Base-by-base conservation (phyloP, 1,140 invertebrate genomes). In the Formica exsecta region DNA sequence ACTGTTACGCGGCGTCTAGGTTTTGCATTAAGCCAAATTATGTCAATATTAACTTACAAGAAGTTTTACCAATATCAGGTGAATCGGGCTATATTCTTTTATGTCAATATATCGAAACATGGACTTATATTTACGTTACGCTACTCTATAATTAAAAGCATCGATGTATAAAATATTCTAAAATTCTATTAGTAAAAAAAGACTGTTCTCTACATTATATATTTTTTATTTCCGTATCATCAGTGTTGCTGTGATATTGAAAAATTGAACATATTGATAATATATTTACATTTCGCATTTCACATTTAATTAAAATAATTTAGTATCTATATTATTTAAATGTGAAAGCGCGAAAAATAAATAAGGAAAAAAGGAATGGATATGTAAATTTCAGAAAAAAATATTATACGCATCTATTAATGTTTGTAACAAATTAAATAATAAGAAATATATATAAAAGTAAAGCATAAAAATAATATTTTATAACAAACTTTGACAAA, bases 1-100 rank as follows among this genome's bases (percentile, higher is more conserved):
- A 80, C 64, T 83, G 79, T 74, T 83, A 74, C 13, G 54, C 54
- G 54, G 51, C 25, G 19, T 83, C 79, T 83, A 48, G 36, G 57
- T 70, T 83, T 83, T 83, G 68, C 79, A 83, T 83, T 83, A 83
- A 73, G 68, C 79, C 51, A 83, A 83, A 83, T 83, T 83, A 83
- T 74, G 68, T 83, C 79, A 83, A 83, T 74, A 83, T 83, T 83
- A 83, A 83, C 68, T 62, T 83, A 61, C 54, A 83, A 83, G 79
- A 73, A 80, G 48, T 80, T 70, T 32, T 70, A 38, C n/a, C 65
- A 70, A 83, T 51, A 73, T 83, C 68, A 74, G 22, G 29, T 61
- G 29, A 73, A 83, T 68, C 64, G 77, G 22, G n/a, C 9, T 70
- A 70, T 38, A 81, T 83, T 54, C 57, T 73, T 83, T 71, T 83